Percentiles rank a stretch among this genome's conserved stretches.
Evolutionary conservation across 2,113 vertebrate species (phyloP).

Genomic region (Spheniscus mendiculus): DNA sequence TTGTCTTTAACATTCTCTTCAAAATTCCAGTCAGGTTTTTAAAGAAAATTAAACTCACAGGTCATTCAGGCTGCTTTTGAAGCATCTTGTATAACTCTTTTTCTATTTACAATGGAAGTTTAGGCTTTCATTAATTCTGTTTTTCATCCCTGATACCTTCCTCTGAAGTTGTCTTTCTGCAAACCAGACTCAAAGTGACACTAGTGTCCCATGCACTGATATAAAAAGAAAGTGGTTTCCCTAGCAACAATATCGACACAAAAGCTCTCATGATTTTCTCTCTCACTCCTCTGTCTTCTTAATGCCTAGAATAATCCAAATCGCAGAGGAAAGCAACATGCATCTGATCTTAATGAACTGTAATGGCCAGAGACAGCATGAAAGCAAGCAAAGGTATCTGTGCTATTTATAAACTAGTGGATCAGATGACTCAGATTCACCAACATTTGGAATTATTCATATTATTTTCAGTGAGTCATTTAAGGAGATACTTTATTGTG

Average conservation of each 20-base stretch:
- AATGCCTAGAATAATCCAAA: constrained; percentile 62
- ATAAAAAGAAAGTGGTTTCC: constrained; percentile 70
- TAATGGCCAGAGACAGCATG: not conserved
- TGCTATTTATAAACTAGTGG: constrained; percentile 29
- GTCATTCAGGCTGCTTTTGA: not conserved
- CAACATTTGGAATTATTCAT: not conserved
- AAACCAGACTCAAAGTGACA: constrained; percentile 45
- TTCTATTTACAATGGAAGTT: not conserved
- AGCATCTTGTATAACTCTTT: not conserved
- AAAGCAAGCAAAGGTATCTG: constrained; percentile 37
- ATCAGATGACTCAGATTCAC: constrained; percentile 32
- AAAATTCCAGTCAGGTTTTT: not conserved
- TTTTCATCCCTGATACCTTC: not conserved
- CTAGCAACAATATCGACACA: constrained; percentile 71
- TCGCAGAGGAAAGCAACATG: constrained; percentile 58
- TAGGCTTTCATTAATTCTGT: constrained; percentile 3
- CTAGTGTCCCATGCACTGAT: constrained; percentile 55
- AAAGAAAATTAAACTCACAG: not conserved
- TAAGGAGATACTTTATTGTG: not conserved
- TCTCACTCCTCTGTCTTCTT: constrained; percentile 22
- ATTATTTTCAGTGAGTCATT: constrained; percentile 18
- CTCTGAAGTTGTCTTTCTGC: constrained; percentile 38
- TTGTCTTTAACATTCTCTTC: not conserved
- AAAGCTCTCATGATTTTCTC: constrained; percentile 66
- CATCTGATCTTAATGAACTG: constrained; percentile 45